Evolutionary conservation across 2,888 invertebrate genomes (phyloP), one percentile per base, ranked within the genome.

Genomic region (Clitarchus hookeri): DNA sequence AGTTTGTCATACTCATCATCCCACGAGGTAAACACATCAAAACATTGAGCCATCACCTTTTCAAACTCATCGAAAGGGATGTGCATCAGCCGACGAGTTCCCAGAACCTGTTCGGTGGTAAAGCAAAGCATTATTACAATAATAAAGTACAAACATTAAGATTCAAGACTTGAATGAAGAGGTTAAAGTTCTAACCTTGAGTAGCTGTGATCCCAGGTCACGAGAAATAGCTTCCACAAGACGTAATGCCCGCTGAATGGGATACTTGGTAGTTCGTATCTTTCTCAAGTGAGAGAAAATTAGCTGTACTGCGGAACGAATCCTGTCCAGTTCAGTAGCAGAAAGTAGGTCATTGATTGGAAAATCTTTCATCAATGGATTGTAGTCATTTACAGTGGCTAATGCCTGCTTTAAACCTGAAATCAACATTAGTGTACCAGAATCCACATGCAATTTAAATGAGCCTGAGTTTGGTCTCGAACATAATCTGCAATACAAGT

Each of bases 1-100:
- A 99, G 93, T 91, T 98, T 99, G 91, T 99, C 99, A 91, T 98
- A 99, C 91, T 99, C 99, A 92, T 99, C 99, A 91, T 99, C 99
- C 99, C 99, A 99, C 44, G 97, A 96, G 11, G 95, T 95, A 91
- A 98, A 98, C 53, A 98, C 98, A 90, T 98, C 98, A 91, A 98
- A 98, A 91, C 99, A 99, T 88, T 98, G 97, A 44, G 95, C 95
- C 98, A 99, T 98, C 23, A 99, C 98, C 90, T 97, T 97, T 91
- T 99, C 99, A 91, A 99, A 99, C 91, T 99, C 99, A 90, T 98
- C 98, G 90, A 98, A 99, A 0, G 99, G 97, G 90, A 99, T 98
- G 90, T 99, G 98, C 98, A 99, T 99, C 88, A 99, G 93, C 80
- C 98, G 95, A 80, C 98, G 94, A 0, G 98, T 98, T 48, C 98